Conservation (phyloP, 2,113 vertebrate species). For the Neopipo cinnamomea region DNA sequence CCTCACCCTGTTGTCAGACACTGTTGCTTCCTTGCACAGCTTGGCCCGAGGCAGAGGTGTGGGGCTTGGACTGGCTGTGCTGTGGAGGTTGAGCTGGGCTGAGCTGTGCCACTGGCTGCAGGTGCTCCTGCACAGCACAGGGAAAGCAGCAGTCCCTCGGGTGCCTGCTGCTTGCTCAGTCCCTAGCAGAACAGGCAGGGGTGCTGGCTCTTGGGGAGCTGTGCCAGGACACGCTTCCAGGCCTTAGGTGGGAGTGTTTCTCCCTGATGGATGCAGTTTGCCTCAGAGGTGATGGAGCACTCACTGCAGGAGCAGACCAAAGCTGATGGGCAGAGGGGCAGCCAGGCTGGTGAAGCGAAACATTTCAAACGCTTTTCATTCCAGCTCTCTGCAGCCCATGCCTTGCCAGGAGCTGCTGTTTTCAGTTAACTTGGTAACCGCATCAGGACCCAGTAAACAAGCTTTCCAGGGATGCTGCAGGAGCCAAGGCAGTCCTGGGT, state of each 20-base stretch:
- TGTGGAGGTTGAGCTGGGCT: neutral
- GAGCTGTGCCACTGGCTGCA: too few relatives aligned
- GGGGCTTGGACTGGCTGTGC: neutral
- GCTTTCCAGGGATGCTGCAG: neutral
- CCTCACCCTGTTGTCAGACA: neutral
- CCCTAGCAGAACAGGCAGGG: neutral
- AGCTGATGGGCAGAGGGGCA: neutral
- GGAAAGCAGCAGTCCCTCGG: neutral
- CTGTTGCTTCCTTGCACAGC: neutral
- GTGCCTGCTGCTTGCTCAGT: neutral
- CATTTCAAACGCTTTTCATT: constrained; percentile 19
- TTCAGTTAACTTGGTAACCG: neutral
- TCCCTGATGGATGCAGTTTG: neutral
- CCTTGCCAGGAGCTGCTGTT: neutral
- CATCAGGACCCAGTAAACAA: neutral
- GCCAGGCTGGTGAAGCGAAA: neutral
- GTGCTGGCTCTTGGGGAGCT: neutral
- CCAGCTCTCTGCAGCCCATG: neutral
- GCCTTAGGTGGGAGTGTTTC: neutral
- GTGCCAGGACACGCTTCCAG: neutral
- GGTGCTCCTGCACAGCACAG: neutral
- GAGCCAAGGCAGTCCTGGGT: neutral
- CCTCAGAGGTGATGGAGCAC: neutral
- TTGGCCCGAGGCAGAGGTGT: neutral
- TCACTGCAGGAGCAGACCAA: neutral